These are phyloP conservation scores for Agrilus planipennis DNA, from an alignment of 1,140 invertebrate species.

Conservation along the genomic window DNA sequence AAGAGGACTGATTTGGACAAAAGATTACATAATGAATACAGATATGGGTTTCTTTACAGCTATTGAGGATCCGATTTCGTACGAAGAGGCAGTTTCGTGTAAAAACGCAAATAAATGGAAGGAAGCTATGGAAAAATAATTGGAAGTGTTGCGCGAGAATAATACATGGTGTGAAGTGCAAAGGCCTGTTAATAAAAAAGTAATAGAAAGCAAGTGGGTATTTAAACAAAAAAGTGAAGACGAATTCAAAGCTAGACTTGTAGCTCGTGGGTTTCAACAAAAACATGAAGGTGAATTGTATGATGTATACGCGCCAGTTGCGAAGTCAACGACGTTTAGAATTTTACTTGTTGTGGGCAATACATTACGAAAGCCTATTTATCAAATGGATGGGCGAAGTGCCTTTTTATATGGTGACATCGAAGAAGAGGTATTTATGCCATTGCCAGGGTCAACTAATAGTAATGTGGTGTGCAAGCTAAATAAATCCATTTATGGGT, in stretches of 20 bases:
- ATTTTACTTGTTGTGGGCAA: slow-evolving; percentile 9
- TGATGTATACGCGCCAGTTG: slow-evolving; percentile 15
- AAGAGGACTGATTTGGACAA: slow-evolving; percentile 1
- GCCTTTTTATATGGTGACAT: slow-evolving; percentile 32
- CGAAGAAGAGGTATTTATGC: slow-evolving; percentile 29
- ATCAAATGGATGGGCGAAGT: slow-evolving; percentile 33
- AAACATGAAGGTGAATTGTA: slow-evolving; percentile 6
- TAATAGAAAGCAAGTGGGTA: slow-evolving; percentile 6
- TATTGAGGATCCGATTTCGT: neutral
- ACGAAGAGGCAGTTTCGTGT: slow-evolving; percentile 6
- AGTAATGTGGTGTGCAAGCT: slow-evolving; percentile 15
- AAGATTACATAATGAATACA: no score
- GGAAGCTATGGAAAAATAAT: slow-evolving; percentile 10
- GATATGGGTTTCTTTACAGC: slow-evolving; percentile 10
- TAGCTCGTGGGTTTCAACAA: slow-evolving; percentile 10
- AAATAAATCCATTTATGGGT: slow-evolving; percentile 16
- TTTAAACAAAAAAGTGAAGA: slow-evolving; percentile 1
- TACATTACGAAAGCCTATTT: slow-evolving; percentile 14
- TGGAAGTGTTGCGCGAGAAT: slow-evolving; percentile 10
- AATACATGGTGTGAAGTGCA: slow-evolving; percentile 8
- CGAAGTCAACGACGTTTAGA: slow-evolving; percentile 12
- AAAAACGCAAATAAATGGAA: slow-evolving; percentile 8
- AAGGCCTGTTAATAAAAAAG: slow-evolving; percentile 1
- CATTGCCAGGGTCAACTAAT: slow-evolving; percentile 22
- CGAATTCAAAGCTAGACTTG: slow-evolving; percentile 14